Evolutionary conservation across 2,888 invertebrate species (phyloP).

Genomic region (Patella depressa): DNA sequence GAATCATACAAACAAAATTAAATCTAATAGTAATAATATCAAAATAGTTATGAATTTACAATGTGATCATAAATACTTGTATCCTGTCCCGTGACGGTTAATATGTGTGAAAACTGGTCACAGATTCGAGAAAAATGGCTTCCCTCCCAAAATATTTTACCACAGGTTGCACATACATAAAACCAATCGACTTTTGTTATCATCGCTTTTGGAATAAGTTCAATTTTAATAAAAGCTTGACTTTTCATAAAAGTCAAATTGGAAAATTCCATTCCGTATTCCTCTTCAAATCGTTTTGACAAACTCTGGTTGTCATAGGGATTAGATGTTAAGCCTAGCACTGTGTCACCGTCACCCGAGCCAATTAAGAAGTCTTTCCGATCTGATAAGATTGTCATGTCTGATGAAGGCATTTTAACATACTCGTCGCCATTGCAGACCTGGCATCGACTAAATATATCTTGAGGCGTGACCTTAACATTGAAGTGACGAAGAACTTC

Average conservation of each 20-base stretch:
- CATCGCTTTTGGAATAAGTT: slow-evolving; percentile 73
- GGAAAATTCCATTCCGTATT: slow-evolving; percentile 46
- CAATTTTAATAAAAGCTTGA: slow-evolving; percentile 40
- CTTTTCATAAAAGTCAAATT: slow-evolving; percentile 34
- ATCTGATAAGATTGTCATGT: slow-evolving; percentile 36
- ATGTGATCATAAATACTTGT: too few species aligned
- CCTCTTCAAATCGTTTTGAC: slow-evolving; percentile 64
- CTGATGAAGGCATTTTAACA: slow-evolving; percentile 41
- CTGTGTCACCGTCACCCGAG: too few species aligned
- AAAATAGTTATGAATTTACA: too few species aligned
- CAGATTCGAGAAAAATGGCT: slow-evolving; percentile 69
- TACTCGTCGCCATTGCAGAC: slow-evolving; percentile 58
- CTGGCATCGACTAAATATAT: slow-evolving; percentile 83
- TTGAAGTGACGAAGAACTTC: slow-evolving; percentile 80
- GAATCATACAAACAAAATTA: too few species aligned
- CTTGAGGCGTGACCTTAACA: slow-evolving; percentile 76
- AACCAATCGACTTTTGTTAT: slow-evolving; percentile 75
- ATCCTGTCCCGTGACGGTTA: slow-evolving; percentile 23
- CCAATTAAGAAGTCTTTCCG: slow-evolving; percentile 16
- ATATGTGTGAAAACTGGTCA: slow-evolving; percentile 62
- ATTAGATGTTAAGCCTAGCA: background rate
- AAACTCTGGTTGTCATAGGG: background rate
- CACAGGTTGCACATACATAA: slow-evolving; percentile 81
- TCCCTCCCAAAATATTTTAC: slow-evolving; percentile 83
- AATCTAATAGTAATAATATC: too few species aligned